Conservation (phyloP, 2,113 vertebrate species). For the Rhineura floridana region DNA sequence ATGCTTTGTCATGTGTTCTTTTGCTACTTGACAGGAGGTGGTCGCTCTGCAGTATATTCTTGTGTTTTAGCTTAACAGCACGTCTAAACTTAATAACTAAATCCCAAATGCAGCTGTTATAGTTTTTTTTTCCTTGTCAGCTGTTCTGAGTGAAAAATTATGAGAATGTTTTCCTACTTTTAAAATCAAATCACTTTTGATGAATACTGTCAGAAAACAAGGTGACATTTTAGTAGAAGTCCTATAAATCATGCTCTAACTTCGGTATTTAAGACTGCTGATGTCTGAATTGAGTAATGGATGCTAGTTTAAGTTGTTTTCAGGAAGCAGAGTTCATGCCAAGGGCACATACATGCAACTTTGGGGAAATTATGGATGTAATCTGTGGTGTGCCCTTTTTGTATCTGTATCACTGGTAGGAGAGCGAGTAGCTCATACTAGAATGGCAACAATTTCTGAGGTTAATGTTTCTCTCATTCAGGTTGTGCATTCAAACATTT, state of each 20-base stretch:
- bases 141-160: neutral
- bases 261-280: neutral
- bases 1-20: neutral
- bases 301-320: neutral
- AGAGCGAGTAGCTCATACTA: neutral
- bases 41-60: neutral
- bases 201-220: neutral
- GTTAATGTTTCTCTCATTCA: neutral
- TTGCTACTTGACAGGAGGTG: neutral
- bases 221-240: neutral
- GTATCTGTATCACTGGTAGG: neutral
- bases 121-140: neutral
- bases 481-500: neutral
- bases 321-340: neutral
- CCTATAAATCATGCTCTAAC: neutral
- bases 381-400: neutral
- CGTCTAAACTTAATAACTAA: neutral
- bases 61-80: neutral
- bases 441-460: neutral
- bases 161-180: slow-evolving; percentile 4
- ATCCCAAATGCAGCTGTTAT: neutral
- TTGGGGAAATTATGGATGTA: neutral
- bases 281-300: neutral
- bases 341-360: neutral
- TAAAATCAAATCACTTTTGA: neutral